These are phyloP conservation scores for Phalera bucephala DNA, from an alignment of 2,888 invertebrate species.

Conservation along the genomic window DNA sequence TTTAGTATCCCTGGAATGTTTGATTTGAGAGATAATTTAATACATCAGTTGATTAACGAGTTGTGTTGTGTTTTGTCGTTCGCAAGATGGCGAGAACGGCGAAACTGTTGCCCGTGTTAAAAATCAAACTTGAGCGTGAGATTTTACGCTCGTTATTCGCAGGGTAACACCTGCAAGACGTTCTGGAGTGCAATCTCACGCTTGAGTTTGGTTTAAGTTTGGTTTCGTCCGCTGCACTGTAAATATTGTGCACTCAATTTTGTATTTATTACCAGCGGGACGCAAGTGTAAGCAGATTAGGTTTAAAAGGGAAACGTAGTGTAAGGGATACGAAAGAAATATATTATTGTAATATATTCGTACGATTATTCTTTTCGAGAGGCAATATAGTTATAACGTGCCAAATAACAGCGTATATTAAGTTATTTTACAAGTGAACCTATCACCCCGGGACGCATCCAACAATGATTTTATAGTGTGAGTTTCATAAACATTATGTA, in stretches of 20 bases:
- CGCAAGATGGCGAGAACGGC: not conserved
- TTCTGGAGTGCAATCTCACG: too few species aligned
- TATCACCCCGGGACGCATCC: not conserved
- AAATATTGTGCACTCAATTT: conserved; percentile 53
- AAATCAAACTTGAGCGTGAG: too few species aligned
- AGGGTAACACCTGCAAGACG: too few species aligned
- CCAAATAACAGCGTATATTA: conserved; percentile 29
- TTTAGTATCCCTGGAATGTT: conserved; percentile 58
- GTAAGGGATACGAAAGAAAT: conserved; percentile 61
- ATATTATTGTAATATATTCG: conserved; percentile 43
- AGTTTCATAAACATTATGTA: conserved; percentile 60
- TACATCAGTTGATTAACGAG: conserved; percentile 65
- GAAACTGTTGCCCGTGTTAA: too few species aligned
- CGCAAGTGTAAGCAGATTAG: conserved; percentile 3
- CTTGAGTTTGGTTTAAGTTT: not conserved
- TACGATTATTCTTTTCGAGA: conserved; percentile 50
- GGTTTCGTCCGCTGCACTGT: conserved; percentile 57
- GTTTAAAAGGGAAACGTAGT: not conserved
- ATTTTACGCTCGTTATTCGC: too few species aligned
- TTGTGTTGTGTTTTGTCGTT: conserved; percentile 24
- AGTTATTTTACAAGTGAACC: not conserved
- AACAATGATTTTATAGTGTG: conserved; percentile 55
- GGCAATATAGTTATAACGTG: conserved; percentile 50
- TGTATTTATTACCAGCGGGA: conserved; percentile 59
- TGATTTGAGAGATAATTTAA: conserved; percentile 75